These are phyloP conservation scores for Thaumatotibia leucotreta DNA, from an alignment of 1,140 invertebrate species.

Conservation along the genomic window DNA sequence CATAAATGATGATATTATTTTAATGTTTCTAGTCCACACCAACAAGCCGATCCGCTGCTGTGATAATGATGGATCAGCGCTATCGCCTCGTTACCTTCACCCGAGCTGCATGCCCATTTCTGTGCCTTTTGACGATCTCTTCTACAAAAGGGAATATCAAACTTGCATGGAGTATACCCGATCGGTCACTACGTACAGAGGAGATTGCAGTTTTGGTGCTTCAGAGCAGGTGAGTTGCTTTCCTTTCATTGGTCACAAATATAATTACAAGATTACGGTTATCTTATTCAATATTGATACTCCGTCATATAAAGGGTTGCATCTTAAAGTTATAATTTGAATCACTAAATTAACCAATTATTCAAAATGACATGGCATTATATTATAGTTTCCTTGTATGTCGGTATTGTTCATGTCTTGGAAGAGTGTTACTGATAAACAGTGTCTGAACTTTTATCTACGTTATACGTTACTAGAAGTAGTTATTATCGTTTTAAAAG, in stretches of 20 bases:
- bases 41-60: constrained; percentile 84
- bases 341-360: too few relatives aligned
- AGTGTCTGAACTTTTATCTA: neutral
- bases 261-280: too few relatives aligned
- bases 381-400: too few relatives aligned
- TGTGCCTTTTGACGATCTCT: constrained; percentile 81
- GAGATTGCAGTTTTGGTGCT: constrained; percentile 88
- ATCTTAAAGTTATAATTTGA: too few relatives aligned
- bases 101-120: constrained; percentile 89
- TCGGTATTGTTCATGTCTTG: too few relatives aligned
- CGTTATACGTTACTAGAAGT: neutral
- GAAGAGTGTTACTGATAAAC: neutral
- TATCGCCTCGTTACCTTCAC: constrained; percentile 83
- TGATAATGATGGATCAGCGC: constrained; percentile 73
- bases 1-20: neutral
- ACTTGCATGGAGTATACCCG: constrained; percentile 90
- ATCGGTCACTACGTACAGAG: constrained; percentile 84
- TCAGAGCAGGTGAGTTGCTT: constrained; percentile 83
- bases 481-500: neutral
- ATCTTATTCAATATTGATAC: too few relatives aligned
- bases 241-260: too few relatives aligned
- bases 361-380: too few relatives aligned
- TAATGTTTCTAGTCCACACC: constrained; percentile 76
- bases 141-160: constrained; percentile 78
- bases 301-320: too few relatives aligned